Evolutionary conservation across 2,113 vertebrate genomes (phyloP).

Genomic region (Triplophysa rosa): DNA sequence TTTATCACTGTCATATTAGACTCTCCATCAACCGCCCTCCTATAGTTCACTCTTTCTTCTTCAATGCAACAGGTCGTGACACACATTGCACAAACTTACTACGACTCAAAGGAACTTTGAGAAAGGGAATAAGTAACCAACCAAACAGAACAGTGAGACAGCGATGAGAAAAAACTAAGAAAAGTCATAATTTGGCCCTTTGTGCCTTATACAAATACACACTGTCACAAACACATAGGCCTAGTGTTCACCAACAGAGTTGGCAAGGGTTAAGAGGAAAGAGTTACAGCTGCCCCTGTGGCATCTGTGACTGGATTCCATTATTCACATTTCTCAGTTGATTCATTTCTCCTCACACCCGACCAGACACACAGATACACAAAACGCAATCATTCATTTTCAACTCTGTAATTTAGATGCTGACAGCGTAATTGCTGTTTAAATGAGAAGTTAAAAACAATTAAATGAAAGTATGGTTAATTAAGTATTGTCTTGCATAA

Average conservation of each 20-base stretch:
- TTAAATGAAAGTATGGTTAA: not conserved
- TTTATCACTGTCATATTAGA: not conserved
- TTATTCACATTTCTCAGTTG: conserved; percentile 53
- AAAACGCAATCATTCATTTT: conserved; percentile 38
- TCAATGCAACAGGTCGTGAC: conserved; percentile 26
- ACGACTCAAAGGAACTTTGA: conserved; percentile 20
- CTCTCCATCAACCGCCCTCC: not conserved
- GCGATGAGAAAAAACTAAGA: conserved; percentile 14
- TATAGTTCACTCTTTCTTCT: not conserved
- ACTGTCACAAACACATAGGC: conserved; percentile 36
- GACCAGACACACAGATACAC: conserved; percentile 36
- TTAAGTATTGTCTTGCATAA: conserved; percentile 3
- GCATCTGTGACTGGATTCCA: conserved; percentile 52
- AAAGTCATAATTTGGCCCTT: conserved; percentile 31
- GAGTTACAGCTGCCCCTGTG: conserved; percentile 47
- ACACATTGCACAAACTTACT: conserved; percentile 25
- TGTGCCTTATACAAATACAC: conserved; percentile 12
- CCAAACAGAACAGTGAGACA: not conserved
- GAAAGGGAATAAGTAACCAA: conserved; percentile 49
- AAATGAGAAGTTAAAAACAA: conserved; percentile 20
- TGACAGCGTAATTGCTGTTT: conserved; percentile 49
- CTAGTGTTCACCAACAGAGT: conserved; percentile 35
- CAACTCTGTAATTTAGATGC: conserved; percentile 16
- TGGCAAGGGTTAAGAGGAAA: conserved; percentile 48
- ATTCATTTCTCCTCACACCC: conserved; percentile 51